Evolutionary conservation across 2,113 vertebrate genomes (phyloP).

Genomic region (Canis aureus): DNA sequence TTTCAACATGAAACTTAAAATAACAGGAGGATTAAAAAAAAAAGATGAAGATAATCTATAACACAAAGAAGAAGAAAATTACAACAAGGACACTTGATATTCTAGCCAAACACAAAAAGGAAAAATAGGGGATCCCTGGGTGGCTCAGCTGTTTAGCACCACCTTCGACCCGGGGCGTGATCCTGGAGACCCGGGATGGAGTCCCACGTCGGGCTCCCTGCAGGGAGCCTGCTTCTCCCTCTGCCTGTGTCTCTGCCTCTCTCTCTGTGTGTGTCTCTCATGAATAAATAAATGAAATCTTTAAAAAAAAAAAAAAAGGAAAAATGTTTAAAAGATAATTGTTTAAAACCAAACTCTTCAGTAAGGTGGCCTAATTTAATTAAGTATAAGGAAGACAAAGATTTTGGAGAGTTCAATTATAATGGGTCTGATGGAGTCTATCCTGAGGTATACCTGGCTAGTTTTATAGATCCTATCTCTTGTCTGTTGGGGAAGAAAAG

Average conservation of each 20-base stretch:
- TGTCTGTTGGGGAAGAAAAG: neutral
- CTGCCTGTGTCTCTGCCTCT: no score
- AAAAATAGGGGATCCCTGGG: neutral
- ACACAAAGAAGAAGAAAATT: neutral
- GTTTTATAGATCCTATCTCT: neutral
- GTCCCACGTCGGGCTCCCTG: no score
- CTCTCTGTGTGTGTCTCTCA: no score
- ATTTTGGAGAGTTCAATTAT: neutral
- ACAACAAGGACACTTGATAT: neutral
- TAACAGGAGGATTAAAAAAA: neutral
- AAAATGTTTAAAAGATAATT: neutral
- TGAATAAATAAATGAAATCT: no score
- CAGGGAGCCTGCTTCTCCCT: no score
- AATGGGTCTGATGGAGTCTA: neutral
- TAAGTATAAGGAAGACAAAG: constrained; percentile 33
- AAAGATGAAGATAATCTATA: neutral
- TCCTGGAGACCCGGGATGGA: no score
- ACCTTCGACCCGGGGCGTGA: no score
- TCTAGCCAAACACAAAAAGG: neutral
- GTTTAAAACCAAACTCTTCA: neutral
- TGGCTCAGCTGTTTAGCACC: no score
- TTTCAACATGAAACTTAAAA: neutral
- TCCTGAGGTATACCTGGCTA: neutral
- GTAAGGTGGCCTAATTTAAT: neutral
- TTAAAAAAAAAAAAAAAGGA: neutral